Percentiles rank a stretch among this genome's conserved stretches.
Conservation (phyloP, 2,797 vertebrate species). For the Mormyrops boulengeri region DNA sequence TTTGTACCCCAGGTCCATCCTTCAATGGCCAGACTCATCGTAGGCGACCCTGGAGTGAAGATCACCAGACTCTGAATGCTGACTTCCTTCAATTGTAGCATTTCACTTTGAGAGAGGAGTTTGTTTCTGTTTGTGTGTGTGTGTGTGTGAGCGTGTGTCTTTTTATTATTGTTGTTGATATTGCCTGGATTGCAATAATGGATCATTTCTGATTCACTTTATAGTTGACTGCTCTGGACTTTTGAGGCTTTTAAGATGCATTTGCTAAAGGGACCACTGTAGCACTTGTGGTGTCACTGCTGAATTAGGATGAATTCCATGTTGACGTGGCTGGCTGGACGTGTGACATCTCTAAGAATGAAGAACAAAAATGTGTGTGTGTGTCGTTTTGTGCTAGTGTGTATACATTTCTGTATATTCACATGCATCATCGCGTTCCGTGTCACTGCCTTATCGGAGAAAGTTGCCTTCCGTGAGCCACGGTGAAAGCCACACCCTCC, state of each 20-base stretch:
- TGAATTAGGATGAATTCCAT: slow-evolving; percentile 46
- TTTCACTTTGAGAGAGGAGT: background rate
- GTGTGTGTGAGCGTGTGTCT: background rate
- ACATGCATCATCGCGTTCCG: slow-evolving; percentile 56
- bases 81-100: slow-evolving; percentile 40
- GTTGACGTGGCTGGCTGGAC: slow-evolving; percentile 27
- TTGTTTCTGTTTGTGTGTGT: background rate
- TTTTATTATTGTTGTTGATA: slow-evolving; percentile 28
- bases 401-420: slow-evolving; percentile 60
- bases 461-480: slow-evolving; percentile 32
- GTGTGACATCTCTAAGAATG: slow-evolving; percentile 40
- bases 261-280: slow-evolving; percentile 54
- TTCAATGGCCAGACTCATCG: slow-evolving; percentile 65
- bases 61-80: slow-evolving; percentile 66
- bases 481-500: slow-evolving; percentile 30
- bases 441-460: slow-evolving; percentile 56
- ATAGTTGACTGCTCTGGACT: slow-evolving; percentile 49
- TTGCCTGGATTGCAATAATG: slow-evolving; percentile 49
- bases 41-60: slow-evolving; percentile 63
- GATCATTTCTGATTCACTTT: slow-evolving; percentile 53
- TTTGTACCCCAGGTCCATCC: slow-evolving; percentile 61
- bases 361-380: slow-evolving; percentile 38
- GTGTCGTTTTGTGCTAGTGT: slow-evolving; percentile 36
- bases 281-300: slow-evolving; percentile 57
- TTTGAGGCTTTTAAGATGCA: slow-evolving; percentile 49